Conservation (phyloP, 35 echinoderm and acorn worm species). For the Lytechinus variegatus region DNA sequence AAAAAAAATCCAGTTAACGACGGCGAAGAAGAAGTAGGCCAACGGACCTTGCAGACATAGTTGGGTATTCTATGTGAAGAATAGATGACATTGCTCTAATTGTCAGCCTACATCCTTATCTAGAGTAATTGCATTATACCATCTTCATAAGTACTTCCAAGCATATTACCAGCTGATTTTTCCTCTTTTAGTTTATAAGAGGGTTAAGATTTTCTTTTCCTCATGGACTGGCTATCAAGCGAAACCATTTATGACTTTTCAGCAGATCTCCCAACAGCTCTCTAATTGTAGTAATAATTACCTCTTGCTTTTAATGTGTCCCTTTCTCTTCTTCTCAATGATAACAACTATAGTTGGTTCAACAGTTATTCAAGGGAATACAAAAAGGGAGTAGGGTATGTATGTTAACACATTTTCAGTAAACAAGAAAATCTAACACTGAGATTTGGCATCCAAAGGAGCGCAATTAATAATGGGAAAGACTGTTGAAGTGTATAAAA, state of each 20-base stretch:
- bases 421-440: too few relatives aligned
- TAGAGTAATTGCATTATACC: not conserved
- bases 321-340: too few relatives aligned
- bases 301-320: too few relatives aligned
- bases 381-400: too few relatives aligned
- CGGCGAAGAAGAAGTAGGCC: not conserved
- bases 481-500: too few relatives aligned
- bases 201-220: not conserved
- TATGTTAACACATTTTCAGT: too few relatives aligned
- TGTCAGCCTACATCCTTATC: not conserved
- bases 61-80: not conserved
- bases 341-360: too few relatives aligned
- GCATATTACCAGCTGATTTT: not conserved
- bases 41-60: not conserved
- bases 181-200: not conserved
- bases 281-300: not conserved
- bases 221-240: not conserved
- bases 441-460: too few relatives aligned
- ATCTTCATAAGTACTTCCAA: not conserved
- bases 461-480: too few relatives aligned
- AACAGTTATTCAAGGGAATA: too few relatives aligned
- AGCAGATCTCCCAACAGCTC: not conserved
- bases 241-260: not conserved
- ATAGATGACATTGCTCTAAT: not conserved
- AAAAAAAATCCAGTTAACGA: not conserved